Evolutionary conservation across 2,888 invertebrate genomes (phyloP), one percentile per base, ranked within the genome.

Genomic region (Linyphia triangularis): DNA sequence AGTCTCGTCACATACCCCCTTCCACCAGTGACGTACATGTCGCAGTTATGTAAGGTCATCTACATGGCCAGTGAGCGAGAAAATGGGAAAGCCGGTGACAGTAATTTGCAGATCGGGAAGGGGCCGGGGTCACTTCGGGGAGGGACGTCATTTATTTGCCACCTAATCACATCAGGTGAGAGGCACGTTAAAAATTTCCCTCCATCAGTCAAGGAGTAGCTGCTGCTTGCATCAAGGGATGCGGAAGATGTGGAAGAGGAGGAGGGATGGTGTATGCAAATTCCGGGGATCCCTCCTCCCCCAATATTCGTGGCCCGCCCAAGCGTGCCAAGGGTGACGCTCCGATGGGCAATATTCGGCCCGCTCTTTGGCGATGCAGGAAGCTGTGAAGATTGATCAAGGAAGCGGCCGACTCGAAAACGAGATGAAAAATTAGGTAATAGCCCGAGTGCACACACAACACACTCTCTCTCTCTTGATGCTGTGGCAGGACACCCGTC

Each of bases 361-460:
- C 43, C 61, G 61, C 57, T 67, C 67, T 86, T 81, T 79, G 89
- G 79, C 63, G 83, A 69, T 43, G 30, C 84, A 77, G 81, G 85
- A 75, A 85, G 79, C 89, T 85, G 89, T 89, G 82, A 89, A 89
- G 85, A 89, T 89, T 85, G 89, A 89, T 89, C 85, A 89, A 77
- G 59, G 79, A 79, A 59, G 75, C 75, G 82, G 79, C 85, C 85
- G 77, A 85, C 83, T 85, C 40, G 85, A 85, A 89, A 89, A 89
- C 89, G 81, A 89, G 89, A 89, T 89, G 89, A 89, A 89, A 85
- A 89, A 89, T 89, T 89, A 89, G 89, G 89, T 89, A 89, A 89
- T 89, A 85, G 89, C 70, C 79, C 86, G 59, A 88, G 73, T 67
- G 73, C 73, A 73, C 57, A 51, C 51, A 1, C 40, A 33, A 33